Conservation (phyloP, 2,888 invertebrate species). For the Cryptocephalus moraei region DNA sequence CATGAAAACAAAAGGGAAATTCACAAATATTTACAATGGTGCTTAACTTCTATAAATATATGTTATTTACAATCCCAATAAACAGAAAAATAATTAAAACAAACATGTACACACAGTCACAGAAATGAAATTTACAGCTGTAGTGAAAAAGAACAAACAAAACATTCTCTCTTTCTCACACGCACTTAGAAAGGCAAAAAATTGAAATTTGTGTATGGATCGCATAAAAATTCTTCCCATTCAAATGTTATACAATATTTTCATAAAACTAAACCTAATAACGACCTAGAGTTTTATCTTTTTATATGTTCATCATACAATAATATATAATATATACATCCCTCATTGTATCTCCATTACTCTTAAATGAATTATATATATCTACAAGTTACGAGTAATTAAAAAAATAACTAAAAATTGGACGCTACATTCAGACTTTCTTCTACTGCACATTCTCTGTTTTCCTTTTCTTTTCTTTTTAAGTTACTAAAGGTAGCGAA, state of each 20-base stretch:
- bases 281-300: conserved; percentile 3
- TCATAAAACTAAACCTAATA: conserved; percentile 14
- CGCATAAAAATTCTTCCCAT: too few species aligned
- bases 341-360: conserved; percentile 9
- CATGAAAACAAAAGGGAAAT: conserved; percentile 11
- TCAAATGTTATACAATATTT: conserved; percentile 13
- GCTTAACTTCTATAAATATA: conserved; percentile 23
- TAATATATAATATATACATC: conserved; percentile 23
- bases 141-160: too few species aligned
- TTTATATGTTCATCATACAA: conserved; percentile 3
- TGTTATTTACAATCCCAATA: conserved; percentile 27
- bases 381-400: conserved; percentile 16
- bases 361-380: conserved; percentile 18
- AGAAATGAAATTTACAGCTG: conserved; percentile 16
- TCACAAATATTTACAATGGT: conserved; percentile 35
- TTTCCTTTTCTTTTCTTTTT: not conserved
- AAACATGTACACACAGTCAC: conserved; percentile 16
- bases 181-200: conserved; percentile 25
- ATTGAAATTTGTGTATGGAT: conserved; percentile 8
- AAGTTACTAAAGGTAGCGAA: not conserved
- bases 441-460: not conserved
- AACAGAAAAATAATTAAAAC: conserved; percentile 13
- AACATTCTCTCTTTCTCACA: not conserved
- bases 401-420: conserved; percentile 21
- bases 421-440: conserved; percentile 19